Conservation (phyloP, 2,888 invertebrate genomes). For the Coenonympha glycerion region DNA sequence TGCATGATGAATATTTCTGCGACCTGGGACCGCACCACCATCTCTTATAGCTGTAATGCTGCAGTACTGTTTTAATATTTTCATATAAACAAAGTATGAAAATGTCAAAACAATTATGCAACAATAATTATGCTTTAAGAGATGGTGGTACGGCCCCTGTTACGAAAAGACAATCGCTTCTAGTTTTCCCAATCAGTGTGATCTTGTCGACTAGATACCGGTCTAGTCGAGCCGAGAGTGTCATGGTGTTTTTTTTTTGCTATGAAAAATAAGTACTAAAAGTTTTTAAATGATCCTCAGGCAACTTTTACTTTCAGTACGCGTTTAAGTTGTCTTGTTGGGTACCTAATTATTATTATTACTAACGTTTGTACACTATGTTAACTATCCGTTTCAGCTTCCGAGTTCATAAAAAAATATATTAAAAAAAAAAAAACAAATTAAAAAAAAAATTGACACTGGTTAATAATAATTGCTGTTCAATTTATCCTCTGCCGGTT, state of each 20-base stretch:
- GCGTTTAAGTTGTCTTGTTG: background rate
- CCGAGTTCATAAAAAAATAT: background rate
- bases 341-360: slow-evolving; percentile 12
- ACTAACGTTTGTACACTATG: background rate
- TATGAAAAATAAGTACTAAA: background rate
- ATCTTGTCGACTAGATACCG: slow-evolving; percentile 38
- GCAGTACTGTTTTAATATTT: too few species aligned
- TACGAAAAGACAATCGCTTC: too few species aligned
- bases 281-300: slow-evolving; percentile 14
- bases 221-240: slow-evolving; percentile 29
- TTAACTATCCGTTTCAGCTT: slow-evolving; percentile 1
- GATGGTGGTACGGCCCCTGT: too few species aligned
- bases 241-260: slow-evolving; percentile 16
- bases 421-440: background rate
- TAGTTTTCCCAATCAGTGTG: background rate
- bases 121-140: too few species aligned
- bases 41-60: too few species aligned
- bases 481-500: background rate
- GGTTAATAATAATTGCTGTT: too few species aligned
- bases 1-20: too few species aligned
- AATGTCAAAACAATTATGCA: too few species aligned
- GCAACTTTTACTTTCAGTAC: slow-evolving; percentile 14
- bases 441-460: background rate
- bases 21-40: too few species aligned
- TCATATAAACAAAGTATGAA: too few species aligned